Evolutionary conservation across 2,113 vertebrate genomes (phyloP).

Genomic region (Centropus bengalensis): DNA sequence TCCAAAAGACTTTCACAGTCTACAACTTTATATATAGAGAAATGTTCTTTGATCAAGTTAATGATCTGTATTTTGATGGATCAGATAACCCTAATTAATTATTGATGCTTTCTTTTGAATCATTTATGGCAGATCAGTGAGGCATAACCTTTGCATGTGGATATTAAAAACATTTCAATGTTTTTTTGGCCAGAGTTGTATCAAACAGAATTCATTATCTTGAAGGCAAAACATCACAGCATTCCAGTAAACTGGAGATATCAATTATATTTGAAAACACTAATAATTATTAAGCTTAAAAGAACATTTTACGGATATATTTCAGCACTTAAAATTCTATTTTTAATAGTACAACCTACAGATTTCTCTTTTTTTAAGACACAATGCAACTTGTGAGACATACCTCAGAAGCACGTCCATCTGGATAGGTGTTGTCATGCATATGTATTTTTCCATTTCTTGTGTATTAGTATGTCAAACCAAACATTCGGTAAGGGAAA

Average conservation of each 20-base stretch:
- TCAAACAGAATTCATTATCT: neutral
- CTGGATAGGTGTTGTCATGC: neutral
- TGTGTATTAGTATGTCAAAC: neutral
- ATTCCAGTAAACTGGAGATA: neutral
- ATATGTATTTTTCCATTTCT: neutral
- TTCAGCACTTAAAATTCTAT: neutral
- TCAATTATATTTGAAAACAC: neutral
- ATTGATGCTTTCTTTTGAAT: conserved; percentile 56
- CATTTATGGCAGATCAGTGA: conserved; percentile 54
- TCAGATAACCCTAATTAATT: conserved; percentile 63
- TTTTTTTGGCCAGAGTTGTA: neutral
- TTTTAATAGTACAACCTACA: neutral
- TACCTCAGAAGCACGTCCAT: neutral
- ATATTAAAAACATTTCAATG: conserved; percentile 15
- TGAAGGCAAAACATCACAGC: neutral
- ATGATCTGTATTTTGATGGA: conserved; percentile 45
- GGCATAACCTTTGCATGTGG: conserved; percentile 5
- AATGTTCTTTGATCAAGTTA: conserved; percentile 35
- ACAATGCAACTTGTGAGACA: neutral
- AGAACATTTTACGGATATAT: neutral
- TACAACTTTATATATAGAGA: conserved; percentile 29
- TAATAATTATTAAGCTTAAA: neutral
- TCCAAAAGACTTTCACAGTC: neutral
- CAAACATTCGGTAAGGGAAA: neutral
- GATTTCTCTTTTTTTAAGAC: neutral